A percentile compares a stretch with the other conserved stretches of the same genome.
These are phyloP conservation scores for Scytalopus superciliaris DNA, from an alignment of 2,113 vertebrate genomes.

Conservation along the genomic window DNA sequence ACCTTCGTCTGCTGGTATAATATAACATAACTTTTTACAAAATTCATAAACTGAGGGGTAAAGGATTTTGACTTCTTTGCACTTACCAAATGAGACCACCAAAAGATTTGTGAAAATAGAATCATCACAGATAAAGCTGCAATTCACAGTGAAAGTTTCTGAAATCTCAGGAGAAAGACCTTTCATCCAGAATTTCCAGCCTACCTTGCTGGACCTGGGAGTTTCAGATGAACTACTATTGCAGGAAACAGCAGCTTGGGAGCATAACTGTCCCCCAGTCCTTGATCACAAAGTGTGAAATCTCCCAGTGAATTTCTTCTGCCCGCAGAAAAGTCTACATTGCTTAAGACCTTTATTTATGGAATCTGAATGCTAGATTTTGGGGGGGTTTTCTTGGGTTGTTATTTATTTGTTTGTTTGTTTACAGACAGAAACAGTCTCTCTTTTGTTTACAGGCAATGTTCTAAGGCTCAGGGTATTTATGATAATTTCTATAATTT, in stretches of 20 bases:
- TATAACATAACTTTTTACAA: background rate
- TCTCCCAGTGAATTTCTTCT: background rate
- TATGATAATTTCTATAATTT: background rate
- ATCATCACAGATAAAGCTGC: background rate
- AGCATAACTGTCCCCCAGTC: background rate
- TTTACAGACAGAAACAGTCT: background rate
- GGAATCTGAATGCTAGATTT: background rate
- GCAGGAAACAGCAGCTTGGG: background rate
- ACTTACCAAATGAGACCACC: background rate
- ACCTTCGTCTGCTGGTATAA: background rate
- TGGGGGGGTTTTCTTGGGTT: no score
- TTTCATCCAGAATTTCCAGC: background rate
- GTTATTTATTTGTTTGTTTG: background rate
- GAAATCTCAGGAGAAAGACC: background rate
- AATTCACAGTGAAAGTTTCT: background rate
- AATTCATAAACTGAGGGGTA: background rate
- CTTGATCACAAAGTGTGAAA: background rate
- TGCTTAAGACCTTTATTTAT: background rate
- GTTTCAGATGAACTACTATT: background rate
- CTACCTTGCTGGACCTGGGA: background rate
- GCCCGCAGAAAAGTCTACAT: background rate
- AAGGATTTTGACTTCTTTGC: background rate
- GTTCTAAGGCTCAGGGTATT: background rate
- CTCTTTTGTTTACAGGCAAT: background rate
- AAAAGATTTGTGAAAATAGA: background rate